phyloP scores from a whole-genome alignment of 2,113 vertebrate genomes.

The Ellobius talpinus region DNA sequence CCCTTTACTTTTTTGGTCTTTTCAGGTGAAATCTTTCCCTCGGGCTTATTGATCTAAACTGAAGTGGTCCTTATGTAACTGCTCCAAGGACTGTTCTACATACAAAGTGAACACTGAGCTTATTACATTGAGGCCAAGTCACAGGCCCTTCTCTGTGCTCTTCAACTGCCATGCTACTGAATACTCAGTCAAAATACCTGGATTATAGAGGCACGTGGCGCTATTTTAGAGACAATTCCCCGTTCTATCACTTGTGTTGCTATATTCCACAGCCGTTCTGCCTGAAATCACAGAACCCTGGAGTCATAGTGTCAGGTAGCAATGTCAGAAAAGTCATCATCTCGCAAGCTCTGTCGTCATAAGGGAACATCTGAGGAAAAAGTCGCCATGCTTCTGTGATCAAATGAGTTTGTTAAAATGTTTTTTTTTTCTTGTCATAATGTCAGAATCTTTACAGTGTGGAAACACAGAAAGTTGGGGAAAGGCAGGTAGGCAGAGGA shows the following conservation, averaged over 20 bases:
- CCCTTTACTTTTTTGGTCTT: conserved; percentile 12
- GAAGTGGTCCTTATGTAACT: conserved; percentile 25
- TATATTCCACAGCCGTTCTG: conserved; percentile 20
- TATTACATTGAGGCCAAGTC: background rate
- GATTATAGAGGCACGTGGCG: background rate
- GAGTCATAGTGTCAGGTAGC: background rate
- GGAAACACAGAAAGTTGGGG: background rate
- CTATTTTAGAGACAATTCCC: conserved; percentile 25
- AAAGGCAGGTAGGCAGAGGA: background rate
- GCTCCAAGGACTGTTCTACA: background rate
- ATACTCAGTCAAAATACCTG: conserved; percentile 42
- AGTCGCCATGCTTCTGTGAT: background rate
- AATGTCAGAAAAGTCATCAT: background rate
- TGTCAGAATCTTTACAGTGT: background rate
- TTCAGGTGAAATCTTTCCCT: conserved; percentile 19
- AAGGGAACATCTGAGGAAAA: background rate
- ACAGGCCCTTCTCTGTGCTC: background rate
- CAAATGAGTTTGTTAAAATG: background rate
- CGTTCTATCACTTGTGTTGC: background rate
- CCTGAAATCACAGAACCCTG: conserved; percentile 5
- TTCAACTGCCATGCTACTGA: background rate
- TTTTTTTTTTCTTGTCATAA: background rate
- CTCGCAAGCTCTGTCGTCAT: background rate
- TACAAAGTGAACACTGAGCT: background rate
- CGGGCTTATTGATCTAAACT: conserved; percentile 45